Evolutionary conservation across 1,140 invertebrate genomes (phyloP).

Genomic region (Ooceraea biroi): DNA sequence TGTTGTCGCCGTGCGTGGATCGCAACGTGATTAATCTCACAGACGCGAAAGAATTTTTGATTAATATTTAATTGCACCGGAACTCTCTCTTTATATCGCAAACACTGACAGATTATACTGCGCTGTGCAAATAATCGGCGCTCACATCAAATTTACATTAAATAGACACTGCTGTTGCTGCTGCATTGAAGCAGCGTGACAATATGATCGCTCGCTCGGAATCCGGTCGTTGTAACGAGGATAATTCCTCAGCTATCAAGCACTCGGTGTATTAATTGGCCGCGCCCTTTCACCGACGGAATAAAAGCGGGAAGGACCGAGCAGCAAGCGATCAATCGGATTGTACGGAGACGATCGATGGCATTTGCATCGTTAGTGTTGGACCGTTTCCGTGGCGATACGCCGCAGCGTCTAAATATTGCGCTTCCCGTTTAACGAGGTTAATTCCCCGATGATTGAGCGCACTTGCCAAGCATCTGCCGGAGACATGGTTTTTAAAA

Average conservation of each 20-base stretch:
- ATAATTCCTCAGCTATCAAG: conserved; percentile 12
- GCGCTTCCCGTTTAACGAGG: conserved; percentile 43
- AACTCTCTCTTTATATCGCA: neutral
- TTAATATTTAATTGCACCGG: neutral
- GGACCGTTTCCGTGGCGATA: conserved; percentile 36
- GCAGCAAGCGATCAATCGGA: conserved; percentile 29
- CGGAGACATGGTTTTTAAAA: conserved; percentile 44
- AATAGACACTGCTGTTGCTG: too few species aligned
- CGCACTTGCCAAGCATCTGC: conserved; percentile 28
- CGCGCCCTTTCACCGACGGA: neutral
- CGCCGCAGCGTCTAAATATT: conserved; percentile 39
- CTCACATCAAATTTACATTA: conserved; percentile 9
- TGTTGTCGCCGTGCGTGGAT: neutral
- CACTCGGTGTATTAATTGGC: conserved; percentile 29
- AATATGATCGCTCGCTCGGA: neutral
- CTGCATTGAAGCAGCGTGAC: neutral
- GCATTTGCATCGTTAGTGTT: conserved; percentile 46
- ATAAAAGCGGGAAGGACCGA: conserved; percentile 8
- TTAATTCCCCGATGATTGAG: conserved; percentile 55
- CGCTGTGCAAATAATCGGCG: neutral
- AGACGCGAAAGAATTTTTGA: neutral
- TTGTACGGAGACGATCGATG: neutral
- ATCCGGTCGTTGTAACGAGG: neutral
- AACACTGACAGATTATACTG: neutral
- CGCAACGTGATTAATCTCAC: neutral